Evolutionary conservation across 37 sponge, comb jelly and placozoan genomes (phyloP), one percentile per base, ranked within the genome.

Genomic region (Chondrosia reniformis): DNA sequence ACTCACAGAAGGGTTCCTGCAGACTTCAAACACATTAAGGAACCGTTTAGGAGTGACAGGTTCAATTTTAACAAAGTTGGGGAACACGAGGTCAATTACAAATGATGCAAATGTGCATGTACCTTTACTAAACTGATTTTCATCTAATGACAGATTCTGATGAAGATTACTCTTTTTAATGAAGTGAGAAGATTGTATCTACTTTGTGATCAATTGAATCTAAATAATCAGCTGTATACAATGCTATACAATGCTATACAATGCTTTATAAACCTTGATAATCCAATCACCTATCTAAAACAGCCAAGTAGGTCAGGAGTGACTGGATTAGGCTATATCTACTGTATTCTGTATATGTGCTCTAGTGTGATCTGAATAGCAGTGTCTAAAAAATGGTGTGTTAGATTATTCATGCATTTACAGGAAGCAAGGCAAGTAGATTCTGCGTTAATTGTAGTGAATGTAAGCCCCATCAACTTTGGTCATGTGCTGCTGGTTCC

Each of bases 11-110:
- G 94, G 28, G 33, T 6, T 0, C 94, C 94, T 37, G 84, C n/a
- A 2, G 67, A 74, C 27, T 82, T 89, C 57, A 32, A 34, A n/a
- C 59, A 41, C 8, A 31, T 93, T 36, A 45, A 66, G 33, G 84
- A 93, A 39, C 87, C 90, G 4, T 93, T 93, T 44, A 72, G 86
- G 43, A 81, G 71, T 1, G 45, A 52, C 5, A 75, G 34, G 49
- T 93, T 93, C 72, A 85, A 93, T 80, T 93, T 93, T 72, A 83
- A 76, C 66, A 85, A 86, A 55, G 73, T 93, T 28, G 54, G 57
- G 0, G 31, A 36, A 22, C 43, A 72, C 4, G 92, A 93, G 84
- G 82, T 81, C 24, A 22, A 8, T 76, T 62, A 7, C 13, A 19
- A 61, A 21, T 2, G 4, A 19, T 63, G 59, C 24, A 6, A 17